Conservation (phyloP, 2,888 invertebrate species). For the Adineta ricciae region DNA sequence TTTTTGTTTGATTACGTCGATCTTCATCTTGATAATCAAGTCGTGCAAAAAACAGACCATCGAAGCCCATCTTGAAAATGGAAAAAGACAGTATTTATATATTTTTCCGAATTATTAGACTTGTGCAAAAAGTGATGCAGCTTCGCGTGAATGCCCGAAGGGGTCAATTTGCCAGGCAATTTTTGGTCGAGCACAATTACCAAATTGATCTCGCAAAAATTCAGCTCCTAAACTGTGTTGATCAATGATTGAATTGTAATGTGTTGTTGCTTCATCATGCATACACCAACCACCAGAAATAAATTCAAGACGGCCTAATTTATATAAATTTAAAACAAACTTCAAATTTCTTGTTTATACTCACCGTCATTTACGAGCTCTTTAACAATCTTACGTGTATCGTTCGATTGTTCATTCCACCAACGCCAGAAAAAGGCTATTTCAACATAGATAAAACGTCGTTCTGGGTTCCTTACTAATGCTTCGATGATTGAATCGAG, state of each 20-base stretch:
- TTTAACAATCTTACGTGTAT: constrained; percentile 58
- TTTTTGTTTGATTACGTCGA: constrained; percentile 55
- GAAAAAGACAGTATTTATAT: too few species aligned
- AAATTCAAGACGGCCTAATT: constrained; percentile 40
- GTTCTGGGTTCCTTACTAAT: constrained; percentile 59
- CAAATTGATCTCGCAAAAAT: constrained; percentile 45
- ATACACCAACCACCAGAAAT: constrained; percentile 39
- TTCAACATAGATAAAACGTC: constrained; percentile 75
- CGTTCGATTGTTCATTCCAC: constrained; percentile 73
- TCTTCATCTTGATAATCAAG: constrained; percentile 63
- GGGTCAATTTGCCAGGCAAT: constrained; percentile 79
- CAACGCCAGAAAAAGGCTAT: constrained; percentile 76
- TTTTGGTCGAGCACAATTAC: constrained; percentile 63
- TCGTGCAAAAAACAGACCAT: constrained; percentile 26
- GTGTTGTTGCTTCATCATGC: constrained; percentile 55
- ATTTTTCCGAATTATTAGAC: too few species aligned
- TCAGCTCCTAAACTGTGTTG: constrained; percentile 55
- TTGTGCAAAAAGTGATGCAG: constrained; percentile 61
- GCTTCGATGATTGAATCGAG: constrained; percentile 58
- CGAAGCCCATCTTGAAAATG: constrained; percentile 22
- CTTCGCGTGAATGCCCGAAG: constrained; percentile 75
- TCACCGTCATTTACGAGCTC: constrained; percentile 56
- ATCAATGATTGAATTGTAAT: constrained; percentile 55
- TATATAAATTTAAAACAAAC: too few species aligned
- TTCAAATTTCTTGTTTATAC: neutral